Evolutionary conservation across 35 echinoderm and acorn worm genomes (phyloP), one percentile per base, ranked within the genome.

Genomic region (Holothuria glaberrima): DNA sequence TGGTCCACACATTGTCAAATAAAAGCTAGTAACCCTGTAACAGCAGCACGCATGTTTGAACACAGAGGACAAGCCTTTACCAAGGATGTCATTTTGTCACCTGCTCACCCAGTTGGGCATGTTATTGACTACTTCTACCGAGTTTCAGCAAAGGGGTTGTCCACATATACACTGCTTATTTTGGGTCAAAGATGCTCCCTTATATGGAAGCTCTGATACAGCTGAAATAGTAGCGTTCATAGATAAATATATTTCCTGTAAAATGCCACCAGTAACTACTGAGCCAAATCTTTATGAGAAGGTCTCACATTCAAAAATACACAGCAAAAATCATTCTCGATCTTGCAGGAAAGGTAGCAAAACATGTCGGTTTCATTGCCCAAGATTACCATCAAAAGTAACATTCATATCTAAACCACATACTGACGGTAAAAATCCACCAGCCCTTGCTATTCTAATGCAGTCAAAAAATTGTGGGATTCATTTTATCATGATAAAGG

Each of bases 171-270:
- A 94, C 50, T 73, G 44, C 41, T 64, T 94, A 5, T 58, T 87
- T 30, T 94, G 92, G 89, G 82, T 94, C 75, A 83, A 94, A 58
- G 35, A 88, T 88, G 93, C 93, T 44, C 93, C 93, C 24, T 13
- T 58, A 30, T 54, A 86, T 21, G 63, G 46, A 70, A 14, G 21
- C 31, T 56, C 60, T 30, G 16, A 3, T 46, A 30, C 31, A 38
- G 62, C 86, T 22, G 70, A 86, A 50, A 48, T 92, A 2, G 9
- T 19, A 36, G 32, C 35, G 7, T 91, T 91, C 61, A 85, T 91
- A 69, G 90, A 91, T 86, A 79, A 70, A 21, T 91, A 86, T 48
- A 71, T 91, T 21, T 63, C 77, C 7, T 91, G 90, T 29, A 44
- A 52, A 48, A 29, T 74, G 70, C 70, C 70, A 74, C 41, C 90